Evolutionary conservation across 2,888 invertebrate genomes (phyloP), one percentile per base, ranked within the genome.

Genomic region (Xylophagus ater): DNA sequence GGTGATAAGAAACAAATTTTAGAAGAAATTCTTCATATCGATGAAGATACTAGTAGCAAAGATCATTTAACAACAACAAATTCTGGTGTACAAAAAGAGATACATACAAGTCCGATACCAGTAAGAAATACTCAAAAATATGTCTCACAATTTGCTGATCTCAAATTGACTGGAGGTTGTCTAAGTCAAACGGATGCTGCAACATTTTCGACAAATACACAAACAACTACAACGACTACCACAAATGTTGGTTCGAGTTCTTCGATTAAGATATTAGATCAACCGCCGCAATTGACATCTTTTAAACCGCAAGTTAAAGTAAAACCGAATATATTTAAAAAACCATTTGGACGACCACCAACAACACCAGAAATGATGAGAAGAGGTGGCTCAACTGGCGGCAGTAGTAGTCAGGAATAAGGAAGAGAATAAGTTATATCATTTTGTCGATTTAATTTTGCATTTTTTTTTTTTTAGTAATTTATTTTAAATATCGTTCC

Each of bases 241-340:
- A 48, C 31, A 41, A 47, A 36, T 32, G 36, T 28, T 19, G 52
- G 5, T 56, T 58, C 42, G 14, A 40, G 31, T 23, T 34, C 21
- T 28, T 2, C 24, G 4, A 10, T 52, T 56, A 49, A 42, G 46
- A 41, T 38, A 9, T 18, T 35, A 18, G 33, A 45, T 30, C 44
- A 55, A 57, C 32, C 40, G 14, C 43, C 41, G 19, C 45, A 45
- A 17, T 29, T 46, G 36, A 44, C 45, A 13, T 50, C 50, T 15
- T 72, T 75, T 44, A 82, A 81, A 59, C 83, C 83, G 7, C 78
- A 80, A 55, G 72, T 81, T 43, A 81, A 85, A 59, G 76, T 79
- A 36, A 88, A 87, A 66, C 88, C 88, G 12, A 77, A 81, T 51
- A 77, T 88, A 51, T 73, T 86, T 65, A 75, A 76, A 50, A 82